Base-by-base conservation (phyloP, 2,797 vertebrate species). In the Heteromormyrus szaboi region DNA sequence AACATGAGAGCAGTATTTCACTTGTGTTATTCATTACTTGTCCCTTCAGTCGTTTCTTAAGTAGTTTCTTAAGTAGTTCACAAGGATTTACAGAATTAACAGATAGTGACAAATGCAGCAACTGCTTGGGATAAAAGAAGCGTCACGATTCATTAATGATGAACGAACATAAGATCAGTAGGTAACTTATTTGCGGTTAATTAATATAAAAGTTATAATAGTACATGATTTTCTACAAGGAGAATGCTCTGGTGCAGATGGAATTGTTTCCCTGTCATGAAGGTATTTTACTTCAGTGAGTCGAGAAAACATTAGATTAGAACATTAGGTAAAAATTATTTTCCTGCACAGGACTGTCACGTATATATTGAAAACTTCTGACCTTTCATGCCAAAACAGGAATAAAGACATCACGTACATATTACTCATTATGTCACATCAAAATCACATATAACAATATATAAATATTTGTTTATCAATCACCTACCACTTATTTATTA, bases 221-320 rank as follows among this genome's bases (percentile, higher is more conserved):
- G 0, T n/a, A 53, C 14, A 4, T 90, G 92, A 90, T 93, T 95
- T 92, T 95, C 94, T 94, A 90, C 94, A 85, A 91, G 51, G 8
- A 92, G 93, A 94, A 95, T 93, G 93, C 81, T 92, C 87, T 88
- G 56, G 91, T 90, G 92, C 91, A 92, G 92, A 91, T 85, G 93
- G 93, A 94, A 91, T 92, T 89, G 91, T 89, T 92, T 88, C 83
- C 85, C 90, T 87, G 90, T 91, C 89, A 91, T 89, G 88, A 79
- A 76, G 89, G 90, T 92, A 91, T 92, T 87, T 65, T 54, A 85
- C 88, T 93, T 89, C 88, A 81, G 50, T 5, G 14, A 84, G 89
- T 89, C 90, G 22, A 22, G 59, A 93, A 91, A 90, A 90, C 90
- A 93, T 95, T 91, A 89, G 88, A 79, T 90, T 72, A 25, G 25